Percentiles rank a stretch among this genome's conserved stretches.
phyloP scores from a whole-genome alignment of 2,888 invertebrate species.

The Chymomyza fuscimana region DNA sequence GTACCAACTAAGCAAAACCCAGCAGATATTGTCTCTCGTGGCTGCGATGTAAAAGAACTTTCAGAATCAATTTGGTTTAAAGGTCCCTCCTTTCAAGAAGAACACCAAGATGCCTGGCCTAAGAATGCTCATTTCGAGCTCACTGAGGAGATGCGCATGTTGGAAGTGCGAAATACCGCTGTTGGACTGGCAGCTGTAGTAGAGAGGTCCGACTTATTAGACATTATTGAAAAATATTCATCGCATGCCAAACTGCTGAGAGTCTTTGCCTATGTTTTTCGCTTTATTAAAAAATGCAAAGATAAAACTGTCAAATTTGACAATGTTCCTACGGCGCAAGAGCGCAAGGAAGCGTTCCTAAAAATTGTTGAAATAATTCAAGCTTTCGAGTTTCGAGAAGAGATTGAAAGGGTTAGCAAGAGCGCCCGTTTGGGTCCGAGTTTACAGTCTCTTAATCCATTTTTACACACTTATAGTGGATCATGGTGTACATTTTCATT shows the following conservation, averaged over 20 bases:
- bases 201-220: neutral
- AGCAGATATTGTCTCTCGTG: neutral
- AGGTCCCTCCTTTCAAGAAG: neutral
- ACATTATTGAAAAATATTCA: neutral
- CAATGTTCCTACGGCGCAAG: neutral
- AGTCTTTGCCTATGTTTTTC: neutral
- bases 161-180: neutral
- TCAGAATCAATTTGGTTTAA: neutral
- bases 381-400: neutral
- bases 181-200: neutral
- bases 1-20: neutral
- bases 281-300: neutral
- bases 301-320: neutral
- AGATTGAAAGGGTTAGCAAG: neutral
- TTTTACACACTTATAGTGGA: neutral
- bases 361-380: neutral
- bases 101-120: neutral
- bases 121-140: neutral
- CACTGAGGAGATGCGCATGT: neutral
- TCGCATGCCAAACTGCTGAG: neutral
- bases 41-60: neutral
- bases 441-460: neutral
- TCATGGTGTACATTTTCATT: too few species aligned
- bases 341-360: neutral
- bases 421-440: neutral